phyloP scores from a whole-genome alignment of 2,113 vertebrate genomes.

The Nannobrachium achirus region DNA sequence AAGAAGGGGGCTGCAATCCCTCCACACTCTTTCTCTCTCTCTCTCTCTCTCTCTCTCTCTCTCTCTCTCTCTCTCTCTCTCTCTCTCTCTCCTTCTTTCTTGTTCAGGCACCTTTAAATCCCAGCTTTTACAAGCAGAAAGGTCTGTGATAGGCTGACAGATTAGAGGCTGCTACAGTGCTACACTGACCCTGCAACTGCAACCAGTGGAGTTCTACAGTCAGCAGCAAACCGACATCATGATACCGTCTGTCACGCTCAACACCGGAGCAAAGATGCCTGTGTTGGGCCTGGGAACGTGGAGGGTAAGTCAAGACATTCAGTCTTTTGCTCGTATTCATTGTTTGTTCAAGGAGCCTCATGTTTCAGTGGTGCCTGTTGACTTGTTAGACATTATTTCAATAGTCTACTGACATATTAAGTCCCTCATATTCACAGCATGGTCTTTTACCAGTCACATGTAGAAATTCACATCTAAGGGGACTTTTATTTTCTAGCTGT shows the following conservation, averaged over 20 bases:
- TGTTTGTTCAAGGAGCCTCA: not conserved
- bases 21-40: not conserved
- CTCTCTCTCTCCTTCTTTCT: not conserved
- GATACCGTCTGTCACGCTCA: slow-evolving; percentile 62
- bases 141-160: not conserved
- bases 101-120: not conserved
- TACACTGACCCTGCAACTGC: not conserved
- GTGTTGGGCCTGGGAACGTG: slow-evolving; percentile 76
- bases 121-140: not conserved
- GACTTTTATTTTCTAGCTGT: not conserved
- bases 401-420: not conserved
- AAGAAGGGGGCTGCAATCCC: too few relatives aligned
- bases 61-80: not conserved
- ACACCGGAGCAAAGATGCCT: slow-evolving; percentile 71
- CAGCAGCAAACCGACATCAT: slow-evolving; percentile 27
- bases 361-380: not conserved
- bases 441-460: not conserved
- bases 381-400: not conserved
- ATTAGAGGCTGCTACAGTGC: not conserved
- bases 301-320: slow-evolving; percentile 58
- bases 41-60: not conserved
- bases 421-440: not conserved
- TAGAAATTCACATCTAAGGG: not conserved
- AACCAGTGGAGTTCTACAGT: not conserved
- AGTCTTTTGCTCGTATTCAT: not conserved